Evolutionary conservation across 2,113 vertebrate genomes (phyloP).

Genomic region (Myxocyprinus asiaticus): DNA sequence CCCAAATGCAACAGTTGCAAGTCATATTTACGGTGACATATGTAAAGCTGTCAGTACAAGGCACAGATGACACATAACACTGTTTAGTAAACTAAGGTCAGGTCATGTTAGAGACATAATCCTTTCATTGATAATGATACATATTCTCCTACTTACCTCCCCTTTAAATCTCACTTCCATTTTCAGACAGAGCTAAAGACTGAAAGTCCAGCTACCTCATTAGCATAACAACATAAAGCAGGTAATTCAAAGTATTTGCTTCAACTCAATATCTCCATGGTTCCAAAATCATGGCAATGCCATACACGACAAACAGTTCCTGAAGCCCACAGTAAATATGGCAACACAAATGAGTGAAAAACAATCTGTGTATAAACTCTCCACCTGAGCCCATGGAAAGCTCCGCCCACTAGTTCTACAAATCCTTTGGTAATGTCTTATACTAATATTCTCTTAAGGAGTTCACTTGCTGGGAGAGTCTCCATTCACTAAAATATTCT

Average conservation of each 20-base stretch:
- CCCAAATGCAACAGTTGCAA: not conserved
- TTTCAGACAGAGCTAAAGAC: conserved; percentile 13
- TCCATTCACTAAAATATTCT: not conserved
- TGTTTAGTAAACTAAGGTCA: conserved; percentile 18
- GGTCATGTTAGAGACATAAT: not conserved
- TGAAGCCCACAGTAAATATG: conserved; percentile 48
- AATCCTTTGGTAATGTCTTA: conserved; percentile 46
- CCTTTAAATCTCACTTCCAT: conserved; percentile 78
- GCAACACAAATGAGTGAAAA: conserved; percentile 35
- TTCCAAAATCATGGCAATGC: conserved; percentile 28
- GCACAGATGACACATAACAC: not conserved
- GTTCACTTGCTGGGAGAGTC: not conserved
- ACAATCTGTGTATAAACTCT: conserved; percentile 54
- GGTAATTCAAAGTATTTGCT: conserved; percentile 2
- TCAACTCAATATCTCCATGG: too few relatives aligned
- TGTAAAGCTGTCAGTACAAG: not conserved
- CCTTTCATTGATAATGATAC: not conserved
- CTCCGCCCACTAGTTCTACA: conserved; percentile 71
- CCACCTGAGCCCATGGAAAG: conserved; percentile 62
- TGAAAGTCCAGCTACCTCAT: not conserved
- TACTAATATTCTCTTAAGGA: conserved; percentile 47
- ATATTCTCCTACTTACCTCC: conserved; percentile 64
- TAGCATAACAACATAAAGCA: not conserved
- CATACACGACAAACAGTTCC: not conserved
- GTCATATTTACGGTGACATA: conserved; percentile 5